Conservation (phyloP, 2,888 invertebrate genomes). For the Drosophila pullipes region DNA sequence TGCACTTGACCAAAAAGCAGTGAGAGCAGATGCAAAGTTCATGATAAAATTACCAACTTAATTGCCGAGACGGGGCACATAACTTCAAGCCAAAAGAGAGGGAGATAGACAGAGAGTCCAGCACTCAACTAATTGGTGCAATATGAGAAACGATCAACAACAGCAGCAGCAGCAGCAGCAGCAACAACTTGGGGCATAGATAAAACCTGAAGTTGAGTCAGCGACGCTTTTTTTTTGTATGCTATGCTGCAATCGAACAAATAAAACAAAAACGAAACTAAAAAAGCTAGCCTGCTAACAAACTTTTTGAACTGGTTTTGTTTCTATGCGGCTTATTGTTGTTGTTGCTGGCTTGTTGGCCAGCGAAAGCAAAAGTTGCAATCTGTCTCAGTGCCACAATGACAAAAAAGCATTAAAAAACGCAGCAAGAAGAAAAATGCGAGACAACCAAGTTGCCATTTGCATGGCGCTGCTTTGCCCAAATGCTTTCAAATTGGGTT, state of each 20-base stretch:
- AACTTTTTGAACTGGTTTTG: constrained; percentile 75
- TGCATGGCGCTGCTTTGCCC: constrained; percentile 68
- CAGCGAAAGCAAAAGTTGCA: constrained; percentile 80
- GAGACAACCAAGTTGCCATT: constrained; percentile 60
- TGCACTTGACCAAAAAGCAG: constrained; percentile 65
- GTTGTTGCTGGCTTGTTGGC: constrained; percentile 37
- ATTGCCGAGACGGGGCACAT: constrained; percentile 64
- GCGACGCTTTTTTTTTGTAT: constrained; percentile 20
- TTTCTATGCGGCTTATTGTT: constrained; percentile 36
- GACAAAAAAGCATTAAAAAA: constrained; percentile 34
- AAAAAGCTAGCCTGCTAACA: constrained; percentile 49
- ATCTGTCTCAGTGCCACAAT: constrained; percentile 64
- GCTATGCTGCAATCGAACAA: constrained; percentile 70
- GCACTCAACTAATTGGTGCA: constrained; percentile 61
- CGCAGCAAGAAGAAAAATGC: constrained; percentile 19
- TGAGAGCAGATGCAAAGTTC: constrained; percentile 66
- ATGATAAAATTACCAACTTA: constrained; percentile 79
- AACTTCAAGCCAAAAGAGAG: constrained; percentile 51
- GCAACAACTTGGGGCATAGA: constrained; percentile 10
- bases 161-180: constrained; percentile 10
- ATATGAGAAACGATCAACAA: constrained; percentile 41
- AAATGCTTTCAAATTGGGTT: constrained; percentile 82
- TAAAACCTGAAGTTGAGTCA: constrained; percentile 53
- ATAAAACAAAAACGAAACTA: constrained; percentile 26
- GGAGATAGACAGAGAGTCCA: constrained; percentile 1